These are phyloP conservation scores for Valencia hispanica DNA, from an alignment of 2,797 vertebrate species.

Conservation along the genomic window DNA sequence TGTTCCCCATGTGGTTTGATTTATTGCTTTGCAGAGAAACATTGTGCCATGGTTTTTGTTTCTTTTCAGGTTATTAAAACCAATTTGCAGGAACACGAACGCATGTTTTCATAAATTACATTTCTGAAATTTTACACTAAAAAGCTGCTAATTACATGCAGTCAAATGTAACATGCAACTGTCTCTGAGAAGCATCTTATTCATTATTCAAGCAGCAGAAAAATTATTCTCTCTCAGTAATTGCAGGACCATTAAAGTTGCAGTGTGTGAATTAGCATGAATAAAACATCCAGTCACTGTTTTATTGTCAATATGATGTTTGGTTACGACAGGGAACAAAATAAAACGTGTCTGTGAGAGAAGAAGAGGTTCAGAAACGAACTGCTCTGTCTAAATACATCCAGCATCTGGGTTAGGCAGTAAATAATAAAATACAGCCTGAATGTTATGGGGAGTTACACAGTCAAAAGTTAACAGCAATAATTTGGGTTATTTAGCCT, in stretches of 20 bases:
- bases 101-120: too few species aligned
- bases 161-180: constrained; percentile 4
- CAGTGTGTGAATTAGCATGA: constrained; percentile 31
- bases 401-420: neutral
- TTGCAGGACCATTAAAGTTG: constrained; percentile 44
- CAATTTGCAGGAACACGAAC: neutral
- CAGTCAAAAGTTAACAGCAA: too few species aligned
- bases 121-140: neutral
- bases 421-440: neutral
- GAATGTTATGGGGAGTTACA: too few species aligned
- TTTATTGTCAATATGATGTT: constrained; percentile 15
- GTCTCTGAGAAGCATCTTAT: constrained; percentile 13
- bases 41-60: neutral
- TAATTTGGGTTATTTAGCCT: too few species aligned
- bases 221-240: constrained; percentile 25
- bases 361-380: neutral
- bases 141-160: neutral
- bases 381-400: too few species aligned
- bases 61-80: neutral
- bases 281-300: constrained; percentile 50
- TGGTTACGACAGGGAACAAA: constrained; percentile 1
- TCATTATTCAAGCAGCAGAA: constrained; percentile 6
- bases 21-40: neutral
- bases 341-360: neutral
- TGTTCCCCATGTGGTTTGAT: neutral